A percentile compares a stretch with the other conserved stretches of the same genome.
phyloP scores from a whole-genome alignment of 2,113 vertebrate species.

The Trachemys scripta region DNA sequence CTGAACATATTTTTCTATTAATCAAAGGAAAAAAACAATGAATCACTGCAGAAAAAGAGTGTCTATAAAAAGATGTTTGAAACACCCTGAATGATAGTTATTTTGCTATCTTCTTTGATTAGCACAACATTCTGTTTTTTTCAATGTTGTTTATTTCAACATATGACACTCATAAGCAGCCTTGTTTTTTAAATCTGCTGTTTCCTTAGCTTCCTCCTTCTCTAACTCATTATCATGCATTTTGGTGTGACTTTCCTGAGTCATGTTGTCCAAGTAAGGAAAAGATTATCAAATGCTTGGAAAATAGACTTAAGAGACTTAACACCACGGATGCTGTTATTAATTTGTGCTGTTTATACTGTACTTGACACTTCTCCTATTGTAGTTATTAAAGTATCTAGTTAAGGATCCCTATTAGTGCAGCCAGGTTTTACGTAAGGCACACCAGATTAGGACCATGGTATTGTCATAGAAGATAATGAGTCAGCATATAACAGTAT shows the following conservation, averaged over 20 bases:
- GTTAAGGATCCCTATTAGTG: conserved; percentile 3
- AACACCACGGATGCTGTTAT: neutral
- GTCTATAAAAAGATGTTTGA: neutral
- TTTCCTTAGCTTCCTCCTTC: neutral
- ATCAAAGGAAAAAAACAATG: neutral
- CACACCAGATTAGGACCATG: neutral
- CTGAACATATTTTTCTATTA: conserved; percentile 34
- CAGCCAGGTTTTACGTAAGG: conserved; percentile 10
- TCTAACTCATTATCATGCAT: neutral
- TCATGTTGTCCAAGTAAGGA: neutral
- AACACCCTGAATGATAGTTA: conserved; percentile 13
- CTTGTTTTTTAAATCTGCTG: neutral
- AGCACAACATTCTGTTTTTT: conserved; percentile 20
- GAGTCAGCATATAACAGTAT: neutral
- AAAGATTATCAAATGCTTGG: neutral
- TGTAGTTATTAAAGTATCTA: neutral
- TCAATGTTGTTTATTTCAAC: conserved; percentile 22
- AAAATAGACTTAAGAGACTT: conserved; percentile 31
- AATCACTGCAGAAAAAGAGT: neutral
- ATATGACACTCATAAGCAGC: neutral
- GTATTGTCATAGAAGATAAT: conserved; percentile 7
- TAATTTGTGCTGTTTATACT: neutral
- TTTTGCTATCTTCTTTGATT: conserved; percentile 9
- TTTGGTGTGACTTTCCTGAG: neutral
- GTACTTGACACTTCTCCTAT: neutral